Evolutionary conservation across 2,888 invertebrate genomes (phyloP).

Genomic region (Cheilosia vulpina): DNA sequence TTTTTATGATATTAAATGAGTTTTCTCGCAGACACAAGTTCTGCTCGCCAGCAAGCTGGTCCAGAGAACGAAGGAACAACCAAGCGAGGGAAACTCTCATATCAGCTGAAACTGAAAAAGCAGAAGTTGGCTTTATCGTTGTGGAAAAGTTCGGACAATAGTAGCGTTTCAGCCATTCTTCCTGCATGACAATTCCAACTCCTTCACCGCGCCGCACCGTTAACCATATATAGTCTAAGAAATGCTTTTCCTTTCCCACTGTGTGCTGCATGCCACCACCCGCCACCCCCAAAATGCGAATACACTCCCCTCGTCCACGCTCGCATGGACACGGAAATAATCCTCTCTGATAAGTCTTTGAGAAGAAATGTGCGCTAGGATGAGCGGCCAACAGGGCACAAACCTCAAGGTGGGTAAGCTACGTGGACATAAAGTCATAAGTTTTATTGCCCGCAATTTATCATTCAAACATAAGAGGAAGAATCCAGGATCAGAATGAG

Average conservation of each 20-base stretch:
- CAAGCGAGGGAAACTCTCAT: conserved; percentile 55
- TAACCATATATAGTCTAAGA: conserved; percentile 30
- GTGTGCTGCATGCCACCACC: conserved; percentile 22
- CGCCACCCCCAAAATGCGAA: conserved; percentile 18
- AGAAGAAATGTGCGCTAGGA: conserved; percentile 58
- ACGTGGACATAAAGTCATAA: conserved; percentile 76
- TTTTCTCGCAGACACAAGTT: conserved; percentile 68
- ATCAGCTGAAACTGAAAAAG: conserved; percentile 58
- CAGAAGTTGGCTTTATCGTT: conserved; percentile 70
- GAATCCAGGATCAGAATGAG: neutral
- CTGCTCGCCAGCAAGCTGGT: conserved; percentile 65
- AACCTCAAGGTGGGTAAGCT: conserved; percentile 71
- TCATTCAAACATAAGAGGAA: conserved; percentile 73
- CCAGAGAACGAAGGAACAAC: conserved; percentile 28
- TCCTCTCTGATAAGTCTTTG: conserved; percentile 71
- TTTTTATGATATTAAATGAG: conserved; percentile 63
- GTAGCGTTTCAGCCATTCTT: conserved; percentile 72
- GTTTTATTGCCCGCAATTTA: conserved; percentile 75
- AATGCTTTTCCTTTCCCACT: conserved; percentile 28
- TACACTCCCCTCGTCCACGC: conserved; percentile 20
- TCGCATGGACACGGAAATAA: conserved; percentile 43
- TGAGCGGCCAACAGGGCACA: conserved; percentile 24
- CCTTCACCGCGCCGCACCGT: conserved; percentile 2
- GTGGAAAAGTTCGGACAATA: conserved; percentile 72
- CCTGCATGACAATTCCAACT: conserved; percentile 66